These are phyloP conservation scores for Myxocyprinus asiaticus DNA, from an alignment of 2,113 vertebrate species.

Conservation along the genomic window DNA sequence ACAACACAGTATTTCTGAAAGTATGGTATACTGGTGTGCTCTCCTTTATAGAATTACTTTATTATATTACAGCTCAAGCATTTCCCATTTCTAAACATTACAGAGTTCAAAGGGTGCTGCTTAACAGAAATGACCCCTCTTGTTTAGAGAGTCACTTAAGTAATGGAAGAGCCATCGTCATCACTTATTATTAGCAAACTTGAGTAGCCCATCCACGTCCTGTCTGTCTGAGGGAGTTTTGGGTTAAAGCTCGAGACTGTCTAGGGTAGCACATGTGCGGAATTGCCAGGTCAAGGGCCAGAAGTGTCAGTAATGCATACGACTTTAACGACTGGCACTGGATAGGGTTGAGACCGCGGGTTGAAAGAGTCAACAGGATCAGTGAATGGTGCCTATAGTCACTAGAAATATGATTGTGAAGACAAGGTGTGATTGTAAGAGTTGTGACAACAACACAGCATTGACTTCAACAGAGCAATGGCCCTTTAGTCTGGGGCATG, in stretches of 20 bases:
- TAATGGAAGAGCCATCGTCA: conserved; percentile 42
- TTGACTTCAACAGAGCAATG: conserved; percentile 1
- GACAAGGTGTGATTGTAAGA: neutral
- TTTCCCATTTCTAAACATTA: no score
- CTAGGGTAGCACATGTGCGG: conserved; percentile 16
- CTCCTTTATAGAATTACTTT: no score
- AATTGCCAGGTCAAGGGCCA: conserved; percentile 42
- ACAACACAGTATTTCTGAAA: no score
- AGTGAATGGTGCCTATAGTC: conserved; percentile 16
- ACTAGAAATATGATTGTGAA: neutral
- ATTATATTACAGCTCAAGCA: no score
- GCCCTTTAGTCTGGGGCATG: conserved; percentile 14
- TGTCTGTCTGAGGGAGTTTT: conserved; percentile 39
- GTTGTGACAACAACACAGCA: conserved; percentile 4
- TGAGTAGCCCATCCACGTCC: conserved; percentile 22
- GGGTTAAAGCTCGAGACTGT: conserved; percentile 33
- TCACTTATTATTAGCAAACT: conserved; percentile 50
- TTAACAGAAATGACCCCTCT: neutral
- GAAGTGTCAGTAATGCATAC: conserved; percentile 61
- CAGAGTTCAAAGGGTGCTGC: no score
- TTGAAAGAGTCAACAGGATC: conserved; percentile 18
- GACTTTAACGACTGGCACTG: conserved; percentile 51
- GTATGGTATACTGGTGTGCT: no score
- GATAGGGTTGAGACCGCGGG: conserved; percentile 40
- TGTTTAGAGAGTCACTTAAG: conserved; percentile 42